Percentiles rank a stretch among this genome's conserved stretches.
These are phyloP conservation scores for Bilobella aurantiaca DNA, from an alignment of 1,140 invertebrate genomes.

Conservation along the genomic window DNA sequence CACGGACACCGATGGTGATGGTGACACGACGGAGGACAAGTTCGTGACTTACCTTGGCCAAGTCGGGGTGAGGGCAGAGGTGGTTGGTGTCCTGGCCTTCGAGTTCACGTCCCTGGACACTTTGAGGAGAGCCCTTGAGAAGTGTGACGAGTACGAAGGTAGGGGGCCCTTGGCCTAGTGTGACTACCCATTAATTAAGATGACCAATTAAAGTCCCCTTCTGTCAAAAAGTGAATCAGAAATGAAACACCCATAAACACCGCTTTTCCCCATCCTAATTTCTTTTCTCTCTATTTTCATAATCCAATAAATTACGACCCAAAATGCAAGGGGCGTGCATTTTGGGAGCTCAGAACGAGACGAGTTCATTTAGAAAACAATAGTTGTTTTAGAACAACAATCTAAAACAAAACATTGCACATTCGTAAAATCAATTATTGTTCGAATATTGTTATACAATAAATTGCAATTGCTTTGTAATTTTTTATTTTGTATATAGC, in stretches of 20 bases:
- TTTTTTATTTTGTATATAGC: too few relatives aligned
- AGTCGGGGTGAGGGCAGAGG: neutral
- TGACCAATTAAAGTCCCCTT: neutral
- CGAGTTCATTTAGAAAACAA: neutral
- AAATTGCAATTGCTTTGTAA: too few relatives aligned
- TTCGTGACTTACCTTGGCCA: constrained; percentile 4
- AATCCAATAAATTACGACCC: neutral
- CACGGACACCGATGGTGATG: neutral
- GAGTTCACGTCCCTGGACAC: neutral
- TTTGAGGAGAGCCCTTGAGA: neutral
- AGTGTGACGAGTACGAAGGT: too few relatives aligned
- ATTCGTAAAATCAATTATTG: too few relatives aligned
- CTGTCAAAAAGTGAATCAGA: neutral
- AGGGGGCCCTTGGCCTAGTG: too few relatives aligned
- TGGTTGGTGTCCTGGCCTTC: constrained; percentile 11
- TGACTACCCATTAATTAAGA: too few relatives aligned
- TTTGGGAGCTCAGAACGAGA: neutral
- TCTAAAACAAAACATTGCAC: too few relatives aligned
- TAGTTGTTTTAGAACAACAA: neutral
- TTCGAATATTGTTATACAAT: too few relatives aligned
- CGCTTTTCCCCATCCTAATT: neutral
- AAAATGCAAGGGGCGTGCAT: neutral
- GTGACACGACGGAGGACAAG: constrained; percentile 10
- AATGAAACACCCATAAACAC: too few relatives aligned
- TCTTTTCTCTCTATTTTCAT: neutral